Conservation (phyloP, 2,888 invertebrate species). For the Nasonovia ribisnigri region DNA sequence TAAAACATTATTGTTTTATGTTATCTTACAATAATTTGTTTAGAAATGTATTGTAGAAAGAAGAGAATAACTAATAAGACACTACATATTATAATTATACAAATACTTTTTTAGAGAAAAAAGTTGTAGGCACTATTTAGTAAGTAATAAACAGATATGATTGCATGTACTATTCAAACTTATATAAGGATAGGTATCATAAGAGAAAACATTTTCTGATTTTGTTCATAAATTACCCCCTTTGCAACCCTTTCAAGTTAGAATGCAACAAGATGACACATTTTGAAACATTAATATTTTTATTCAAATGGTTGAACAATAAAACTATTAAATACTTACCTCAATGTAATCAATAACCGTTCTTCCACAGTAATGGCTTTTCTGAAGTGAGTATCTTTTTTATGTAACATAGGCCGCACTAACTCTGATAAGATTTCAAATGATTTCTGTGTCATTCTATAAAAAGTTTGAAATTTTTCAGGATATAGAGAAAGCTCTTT, state of each 20-base stretch:
- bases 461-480: neutral
- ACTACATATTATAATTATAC: constrained; percentile 3
- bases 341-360: constrained; percentile 21
- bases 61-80: neutral
- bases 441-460: constrained; percentile 1
- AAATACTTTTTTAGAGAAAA: neutral
- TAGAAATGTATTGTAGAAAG: constrained; percentile 7
- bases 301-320: too few species aligned
- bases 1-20: constrained; percentile 12
- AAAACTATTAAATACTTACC: neutral
- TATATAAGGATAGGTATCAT: constrained; percentile 12
- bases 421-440: neutral
- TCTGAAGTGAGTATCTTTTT: constrained; percentile 15
- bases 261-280: neutral
- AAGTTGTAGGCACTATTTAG: constrained; percentile 12
- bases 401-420: constrained; percentile 11
- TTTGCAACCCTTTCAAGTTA: constrained; percentile 8
- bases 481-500: neutral
- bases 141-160: constrained; percentile 1
- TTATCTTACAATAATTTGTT: constrained; percentile 12
- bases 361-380: neutral
- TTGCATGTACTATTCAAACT: constrained; percentile 7
- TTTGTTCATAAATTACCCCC: too few species aligned
- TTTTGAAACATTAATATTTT: neutral
- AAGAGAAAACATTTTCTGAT: constrained; percentile 12